phyloP scores from a whole-genome alignment of 2,113 vertebrate genomes.

The Empidonax alnorum region DNA sequence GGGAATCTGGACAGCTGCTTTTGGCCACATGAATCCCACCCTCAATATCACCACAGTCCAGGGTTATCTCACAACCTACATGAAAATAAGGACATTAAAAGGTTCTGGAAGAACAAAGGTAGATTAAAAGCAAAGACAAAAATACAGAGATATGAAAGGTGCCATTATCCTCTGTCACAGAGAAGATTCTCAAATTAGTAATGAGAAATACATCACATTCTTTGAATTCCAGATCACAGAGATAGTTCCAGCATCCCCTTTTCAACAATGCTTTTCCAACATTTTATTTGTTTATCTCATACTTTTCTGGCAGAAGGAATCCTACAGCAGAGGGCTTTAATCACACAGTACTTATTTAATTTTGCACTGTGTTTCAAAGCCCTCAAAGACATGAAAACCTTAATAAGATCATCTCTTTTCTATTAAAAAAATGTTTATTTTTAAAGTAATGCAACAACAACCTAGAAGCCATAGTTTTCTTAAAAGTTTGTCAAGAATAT shows the following conservation, averaged over 20 bases:
- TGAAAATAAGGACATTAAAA: not conserved
- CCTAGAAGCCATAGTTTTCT: not conserved
- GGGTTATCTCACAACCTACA: not conserved
- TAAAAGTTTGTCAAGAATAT: not conserved
- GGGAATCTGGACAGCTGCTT: not conserved
- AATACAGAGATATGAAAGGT: not conserved
- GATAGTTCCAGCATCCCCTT: not conserved
- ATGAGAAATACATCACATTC: not conserved
- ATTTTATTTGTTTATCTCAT: not conserved
- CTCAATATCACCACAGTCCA: rapidly evolving
- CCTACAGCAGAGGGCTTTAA: not conserved
- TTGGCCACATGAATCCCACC: not conserved
- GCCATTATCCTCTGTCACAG: not conserved
- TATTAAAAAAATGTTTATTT: not conserved
- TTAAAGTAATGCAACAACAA: not conserved
- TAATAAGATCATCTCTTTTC: not conserved
- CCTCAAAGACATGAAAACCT: not conserved
- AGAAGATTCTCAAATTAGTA: not conserved
- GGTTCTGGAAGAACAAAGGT: not conserved
- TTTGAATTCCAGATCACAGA: not conserved
- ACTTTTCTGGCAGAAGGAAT: not conserved
- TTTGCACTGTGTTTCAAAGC: not conserved
- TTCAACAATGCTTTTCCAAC: not conserved
- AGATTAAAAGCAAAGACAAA: not conserved
- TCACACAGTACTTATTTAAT: not conserved